These are phyloP conservation scores for Dorcus hopei DNA, from an alignment of 2,888 invertebrate genomes.

Conservation along the genomic window DNA sequence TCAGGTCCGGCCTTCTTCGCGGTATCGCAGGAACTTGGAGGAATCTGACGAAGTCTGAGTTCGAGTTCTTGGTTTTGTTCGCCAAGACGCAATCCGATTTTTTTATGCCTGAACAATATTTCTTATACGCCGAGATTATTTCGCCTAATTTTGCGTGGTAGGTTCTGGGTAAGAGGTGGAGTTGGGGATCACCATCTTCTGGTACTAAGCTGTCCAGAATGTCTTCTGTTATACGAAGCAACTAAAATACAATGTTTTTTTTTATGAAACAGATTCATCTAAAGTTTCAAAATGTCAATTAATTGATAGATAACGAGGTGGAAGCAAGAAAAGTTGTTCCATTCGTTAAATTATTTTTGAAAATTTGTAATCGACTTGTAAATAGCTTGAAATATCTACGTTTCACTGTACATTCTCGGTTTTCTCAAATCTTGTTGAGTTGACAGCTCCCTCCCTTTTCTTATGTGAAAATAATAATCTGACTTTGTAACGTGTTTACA, in stretches of 20 bases:
- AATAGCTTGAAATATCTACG: no score
- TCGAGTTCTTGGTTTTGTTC: constrained; percentile 69
- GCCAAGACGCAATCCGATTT: constrained; percentile 82
- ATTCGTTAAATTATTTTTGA: no score
- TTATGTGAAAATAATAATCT: no score
- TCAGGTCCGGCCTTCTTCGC: constrained; percentile 77
- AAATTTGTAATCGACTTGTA: no score
- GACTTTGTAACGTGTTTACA: no score
- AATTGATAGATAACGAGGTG: no score
- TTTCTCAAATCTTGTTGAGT: no score
- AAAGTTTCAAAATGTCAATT: no score
- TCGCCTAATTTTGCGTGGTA: constrained; percentile 72
- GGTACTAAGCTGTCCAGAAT: constrained; percentile 71
- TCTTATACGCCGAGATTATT: constrained; percentile 74
- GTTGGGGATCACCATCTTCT: constrained; percentile 71
- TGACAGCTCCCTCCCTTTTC: no score
- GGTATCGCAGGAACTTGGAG: constrained; percentile 80
- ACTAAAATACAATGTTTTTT: constrained; percentile 45
- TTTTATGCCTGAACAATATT: constrained; percentile 80
- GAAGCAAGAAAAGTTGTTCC: no score
- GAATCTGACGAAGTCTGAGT: constrained; percentile 76
- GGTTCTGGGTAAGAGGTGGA: constrained; percentile 64
- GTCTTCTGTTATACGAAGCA: constrained; percentile 75
- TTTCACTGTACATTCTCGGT: no score
- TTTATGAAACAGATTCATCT: no score